Evolutionary conservation across 2,113 vertebrate species (phyloP).

Genomic region (Psephotus haematonotus): DNA sequence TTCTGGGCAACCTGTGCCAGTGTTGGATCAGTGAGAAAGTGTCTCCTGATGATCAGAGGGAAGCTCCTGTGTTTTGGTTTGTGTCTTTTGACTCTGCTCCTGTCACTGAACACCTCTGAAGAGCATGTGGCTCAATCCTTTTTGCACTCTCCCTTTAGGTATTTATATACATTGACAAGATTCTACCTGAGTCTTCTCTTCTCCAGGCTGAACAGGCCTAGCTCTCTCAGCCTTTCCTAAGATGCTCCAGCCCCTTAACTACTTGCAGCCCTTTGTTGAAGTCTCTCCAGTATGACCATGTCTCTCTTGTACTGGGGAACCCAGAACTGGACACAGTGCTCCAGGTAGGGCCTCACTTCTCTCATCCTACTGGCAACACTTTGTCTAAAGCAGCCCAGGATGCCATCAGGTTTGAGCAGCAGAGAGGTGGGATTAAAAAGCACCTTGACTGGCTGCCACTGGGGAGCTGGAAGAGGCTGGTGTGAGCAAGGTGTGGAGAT

Average conservation of each 20-base stretch:
- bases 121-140: neutral
- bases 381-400: neutral
- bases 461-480: neutral
- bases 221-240: neutral
- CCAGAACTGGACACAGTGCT: neutral
- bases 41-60: neutral
- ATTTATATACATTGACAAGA: neutral
- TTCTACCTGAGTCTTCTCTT: neutral
- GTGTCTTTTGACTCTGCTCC: neutral
- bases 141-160: neutral
- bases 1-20: neutral
- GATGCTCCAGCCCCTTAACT: neutral
- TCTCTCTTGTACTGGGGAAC: neutral
- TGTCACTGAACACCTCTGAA: neutral
- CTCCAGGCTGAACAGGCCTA: neutral
- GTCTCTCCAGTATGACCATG: neutral
- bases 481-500: neutral
- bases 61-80: neutral
- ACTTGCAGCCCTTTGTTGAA: neutral
- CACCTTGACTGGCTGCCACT: neutral
- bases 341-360: neutral
- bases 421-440: neutral
- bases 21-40: neutral
- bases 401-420: neutral
- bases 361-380: neutral